phyloP scores from a whole-genome alignment of 2,113 vertebrate species.

The Centropus bengalensis region DNA sequence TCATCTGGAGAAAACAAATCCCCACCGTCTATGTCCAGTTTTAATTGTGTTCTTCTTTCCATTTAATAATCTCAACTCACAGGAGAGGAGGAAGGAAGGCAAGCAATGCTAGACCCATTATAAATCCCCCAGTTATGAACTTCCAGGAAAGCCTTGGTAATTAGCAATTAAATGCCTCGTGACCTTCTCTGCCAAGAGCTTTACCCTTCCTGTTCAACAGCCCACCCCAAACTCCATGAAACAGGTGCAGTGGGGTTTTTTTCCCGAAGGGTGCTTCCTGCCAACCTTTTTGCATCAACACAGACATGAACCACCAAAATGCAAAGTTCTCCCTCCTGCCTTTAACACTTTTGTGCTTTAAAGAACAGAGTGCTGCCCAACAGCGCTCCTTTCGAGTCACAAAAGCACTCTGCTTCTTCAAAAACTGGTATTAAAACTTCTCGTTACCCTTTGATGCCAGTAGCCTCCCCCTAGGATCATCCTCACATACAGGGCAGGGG shows the following conservation, averaged over 20 bases:
- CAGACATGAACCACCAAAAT: not conserved
- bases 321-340: not conserved
- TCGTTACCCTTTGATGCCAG: not conserved
- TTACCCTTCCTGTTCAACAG: not conserved
- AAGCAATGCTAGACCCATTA: not conserved
- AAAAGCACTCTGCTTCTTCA: not conserved
- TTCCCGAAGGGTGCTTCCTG: not conserved
- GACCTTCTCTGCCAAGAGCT: not conserved
- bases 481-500: not conserved
- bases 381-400: not conserved
- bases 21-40: fast-evolving
- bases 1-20: not conserved
- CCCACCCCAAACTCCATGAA: not conserved
- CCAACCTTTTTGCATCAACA: not conserved
- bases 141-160: not conserved
- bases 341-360: not conserved
- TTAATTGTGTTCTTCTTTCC: not conserved
- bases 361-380: not conserved
- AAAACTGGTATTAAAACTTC: not conserved
- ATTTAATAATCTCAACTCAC: not conserved
- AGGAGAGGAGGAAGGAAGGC: not conserved
- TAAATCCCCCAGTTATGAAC: not conserved
- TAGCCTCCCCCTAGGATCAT: not conserved
- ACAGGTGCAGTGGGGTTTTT: not conserved
- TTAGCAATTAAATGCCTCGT: not conserved